Base-by-base conservation (phyloP, 2,113 vertebrate species). In the Suricata suricatta region DNA sequence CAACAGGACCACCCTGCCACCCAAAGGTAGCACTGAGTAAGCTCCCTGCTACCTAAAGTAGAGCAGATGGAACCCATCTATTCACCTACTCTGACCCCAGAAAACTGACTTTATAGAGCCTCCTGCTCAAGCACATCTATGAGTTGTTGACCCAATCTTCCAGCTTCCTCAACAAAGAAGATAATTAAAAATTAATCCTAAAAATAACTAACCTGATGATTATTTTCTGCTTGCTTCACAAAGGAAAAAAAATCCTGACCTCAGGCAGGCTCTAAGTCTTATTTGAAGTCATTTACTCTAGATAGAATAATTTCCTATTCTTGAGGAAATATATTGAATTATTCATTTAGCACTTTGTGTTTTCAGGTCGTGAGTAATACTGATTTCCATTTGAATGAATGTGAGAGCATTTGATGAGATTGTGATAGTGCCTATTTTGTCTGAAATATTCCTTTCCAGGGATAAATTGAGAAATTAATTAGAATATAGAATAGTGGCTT, bases 401-500 rank as follows among this genome's bases (percentile, higher is more conserved):
- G 0, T 89, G 63, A 76, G 38, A 76, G 19, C 54, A 79, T 86
- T 66, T 57, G n/a, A 74, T 64, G 64, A 47, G 41, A 68, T 7
- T 91, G 19, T 83, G 38, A 2, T 68, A 1, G 72, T 95, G 41
- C 47, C n/a, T 52, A 68, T 19, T 86, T 82, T 88, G 35, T 66
- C 66, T 54, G 23, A 92, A 97, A 72, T 79, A 94, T 10, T 76
- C 31, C 29, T 57, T 90, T 86, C 33, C 41, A 41, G 60, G 25
- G 25, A 31, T 74, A 94, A 84, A 93, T 25, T n/a, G 17, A 54
- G 31, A 96, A 84, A 54, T 82, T 77, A 82, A 92, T 63, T 88
- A 57, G 10, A 91, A 88, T 52, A 47, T 33, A 81, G 23, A 57
- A 83, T 72, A 88, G 89, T 47, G 12, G 25, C 50, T 77, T 69